Evolutionary conservation across 2,888 invertebrate species (phyloP).

Genomic region (Smittia sp.): DNA sequence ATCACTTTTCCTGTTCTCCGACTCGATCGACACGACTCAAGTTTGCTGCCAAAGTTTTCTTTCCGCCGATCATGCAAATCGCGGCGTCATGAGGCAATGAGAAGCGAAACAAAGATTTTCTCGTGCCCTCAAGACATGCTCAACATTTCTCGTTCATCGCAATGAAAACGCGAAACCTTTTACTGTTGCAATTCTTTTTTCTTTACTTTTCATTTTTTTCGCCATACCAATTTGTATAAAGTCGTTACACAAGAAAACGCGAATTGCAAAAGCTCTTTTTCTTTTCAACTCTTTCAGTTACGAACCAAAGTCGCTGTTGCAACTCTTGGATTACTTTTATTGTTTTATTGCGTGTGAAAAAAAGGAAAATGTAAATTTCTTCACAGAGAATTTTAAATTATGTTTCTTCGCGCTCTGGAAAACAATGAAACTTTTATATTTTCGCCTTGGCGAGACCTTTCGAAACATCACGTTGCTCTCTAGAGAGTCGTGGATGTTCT

Average conservation of each 20-base stretch:
- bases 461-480: not conserved
- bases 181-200: slow-evolving; percentile 10
- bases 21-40: no score
- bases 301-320: not conserved
- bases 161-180: not conserved
- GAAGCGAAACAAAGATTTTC: not conserved
- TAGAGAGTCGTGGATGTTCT: slow-evolving; percentile 30
- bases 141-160: not conserved
- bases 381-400: slow-evolving; percentile 35
- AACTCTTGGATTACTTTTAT: slow-evolving; percentile 40
- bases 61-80: no score
- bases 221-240: slow-evolving; percentile 26
- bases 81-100: no score
- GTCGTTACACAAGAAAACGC: slow-evolving; percentile 29
- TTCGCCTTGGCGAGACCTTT: slow-evolving; percentile 29
- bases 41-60: no score
- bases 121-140: not conserved
- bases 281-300: not conserved
- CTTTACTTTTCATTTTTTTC: slow-evolving; percentile 5
- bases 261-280: slow-evolving; percentile 36
- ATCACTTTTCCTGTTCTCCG: not conserved
- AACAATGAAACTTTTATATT: slow-evolving; percentile 36
- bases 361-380: slow-evolving; percentile 40
- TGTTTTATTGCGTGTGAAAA: slow-evolving; percentile 41
- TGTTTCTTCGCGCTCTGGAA: slow-evolving; percentile 40